These are phyloP conservation scores for Carettochelys insculpta DNA, from an alignment of 2,113 vertebrate species.

Conservation along the genomic window DNA sequence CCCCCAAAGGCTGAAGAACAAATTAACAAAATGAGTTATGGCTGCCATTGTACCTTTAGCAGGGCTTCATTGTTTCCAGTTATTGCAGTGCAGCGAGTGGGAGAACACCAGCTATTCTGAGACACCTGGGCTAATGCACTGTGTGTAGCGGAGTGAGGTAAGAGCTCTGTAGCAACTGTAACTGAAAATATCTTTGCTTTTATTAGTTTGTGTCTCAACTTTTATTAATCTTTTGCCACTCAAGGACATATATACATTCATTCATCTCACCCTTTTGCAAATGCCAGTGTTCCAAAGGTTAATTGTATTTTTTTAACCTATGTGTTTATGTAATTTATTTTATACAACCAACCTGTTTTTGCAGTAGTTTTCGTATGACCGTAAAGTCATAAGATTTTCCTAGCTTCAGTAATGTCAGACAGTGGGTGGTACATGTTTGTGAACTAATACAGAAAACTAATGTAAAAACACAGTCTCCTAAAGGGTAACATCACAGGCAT, in stretches of 20 bases:
- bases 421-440: neutral
- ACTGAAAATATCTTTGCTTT: conserved; percentile 27
- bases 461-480: neutral
- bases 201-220: conserved; percentile 40
- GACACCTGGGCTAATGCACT: conserved; percentile 46
- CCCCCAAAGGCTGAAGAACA: conserved; percentile 35
- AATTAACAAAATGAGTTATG: conserved; percentile 46
- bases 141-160: neutral
- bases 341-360: conserved; percentile 35
- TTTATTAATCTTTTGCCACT: conserved; percentile 50
- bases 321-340: conserved; percentile 57
- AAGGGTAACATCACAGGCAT: neutral
- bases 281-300: conserved; percentile 53
- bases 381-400: neutral
- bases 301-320: conserved; percentile 30
- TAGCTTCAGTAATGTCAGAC: neutral
- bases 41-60: conserved; percentile 33
- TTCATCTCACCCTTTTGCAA: conserved; percentile 54
- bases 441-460: neutral
- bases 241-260: conserved; percentile 27
- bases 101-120: conserved; percentile 37
- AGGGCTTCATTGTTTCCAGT: conserved; percentile 37
- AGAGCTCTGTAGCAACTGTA: conserved; percentile 1
- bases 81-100: conserved; percentile 9
- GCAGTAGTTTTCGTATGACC: neutral